A percentile compares a stretch with the other conserved stretches of the same genome.
These are phyloP conservation scores for Agelaius tricolor DNA, from an alignment of 2,113 vertebrate genomes.

Conservation along the genomic window DNA sequence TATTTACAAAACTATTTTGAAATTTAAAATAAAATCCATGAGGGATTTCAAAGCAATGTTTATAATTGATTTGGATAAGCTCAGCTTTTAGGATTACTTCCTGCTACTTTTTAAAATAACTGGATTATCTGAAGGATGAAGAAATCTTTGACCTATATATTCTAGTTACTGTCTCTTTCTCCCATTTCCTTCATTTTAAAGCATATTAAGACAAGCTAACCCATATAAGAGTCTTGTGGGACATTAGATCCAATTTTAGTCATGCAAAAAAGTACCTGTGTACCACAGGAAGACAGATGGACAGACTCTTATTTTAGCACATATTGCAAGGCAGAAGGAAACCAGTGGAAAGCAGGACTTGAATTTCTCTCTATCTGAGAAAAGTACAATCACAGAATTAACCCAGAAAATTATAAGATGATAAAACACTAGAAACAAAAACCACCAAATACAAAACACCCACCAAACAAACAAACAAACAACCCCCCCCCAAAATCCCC, in stretches of 20 bases:
- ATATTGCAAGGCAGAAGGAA: not conserved
- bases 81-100: slow-evolving; percentile 51
- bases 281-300: slow-evolving; percentile 51
- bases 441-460: not conserved
- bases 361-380: not conserved
- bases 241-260: slow-evolving; percentile 44
- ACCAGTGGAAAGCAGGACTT: not conserved
- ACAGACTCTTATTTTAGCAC: slow-evolving; percentile 49
- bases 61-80: slow-evolving; percentile 52
- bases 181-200: slow-evolving; percentile 14
- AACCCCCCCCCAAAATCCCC: not conserved
- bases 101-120: slow-evolving; percentile 30
- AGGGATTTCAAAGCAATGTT: slow-evolving; percentile 27
- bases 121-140: slow-evolving; percentile 47
- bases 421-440: not conserved
- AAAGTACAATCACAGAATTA: not conserved
- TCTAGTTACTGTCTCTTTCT: slow-evolving; percentile 1
- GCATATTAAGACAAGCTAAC: slow-evolving; percentile 29
- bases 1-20: not conserved
- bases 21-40: not conserved
- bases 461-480: not conserved
- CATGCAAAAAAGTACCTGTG: slow-evolving; percentile 23
- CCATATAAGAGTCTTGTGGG: not conserved
- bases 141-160: slow-evolving; percentile 55
- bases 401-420: not conserved